A percentile compares a stretch with the other conserved stretches of the same genome.
Evolutionary conservation across 30 jellyfish, hydroid and myxozoan genomes (phyloP).

Genomic region (Aurelia coerulea): DNA sequence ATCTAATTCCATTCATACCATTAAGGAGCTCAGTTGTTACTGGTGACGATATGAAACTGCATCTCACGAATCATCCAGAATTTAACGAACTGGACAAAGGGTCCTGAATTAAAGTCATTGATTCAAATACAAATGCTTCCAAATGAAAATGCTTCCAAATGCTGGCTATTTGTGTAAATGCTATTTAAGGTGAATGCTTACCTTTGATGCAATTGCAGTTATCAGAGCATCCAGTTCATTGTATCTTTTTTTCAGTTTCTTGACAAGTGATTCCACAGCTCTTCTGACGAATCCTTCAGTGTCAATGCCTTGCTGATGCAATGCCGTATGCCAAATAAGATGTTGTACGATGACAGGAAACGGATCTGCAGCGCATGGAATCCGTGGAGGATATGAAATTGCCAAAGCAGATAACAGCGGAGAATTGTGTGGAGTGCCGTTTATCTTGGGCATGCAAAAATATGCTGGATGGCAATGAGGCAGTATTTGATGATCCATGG

Average conservation of each 20-base stretch:
- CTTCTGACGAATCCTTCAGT: slow-evolving; percentile 86
- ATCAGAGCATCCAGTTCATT: slow-evolving; percentile 94
- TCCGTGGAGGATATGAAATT: slow-evolving; percentile 85
- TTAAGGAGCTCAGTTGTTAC: too few relatives aligned
- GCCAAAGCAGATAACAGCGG: slow-evolving; percentile 82
- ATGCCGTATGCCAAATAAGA: slow-evolving; percentile 82
- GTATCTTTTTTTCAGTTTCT: slow-evolving; percentile 94
- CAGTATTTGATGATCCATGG: slow-evolving; percentile 58
- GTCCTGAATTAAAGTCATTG: too few relatives aligned
- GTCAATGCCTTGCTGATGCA: slow-evolving; percentile 86
- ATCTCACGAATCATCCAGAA: too few relatives aligned
- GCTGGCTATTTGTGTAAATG: too few relatives aligned
- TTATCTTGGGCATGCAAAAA: slow-evolving; percentile 71
- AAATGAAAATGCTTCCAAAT: too few relatives aligned
- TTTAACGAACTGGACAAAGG: too few relatives aligned
- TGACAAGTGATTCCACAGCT: slow-evolving; percentile 96
- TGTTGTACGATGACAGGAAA: slow-evolving; percentile 96
- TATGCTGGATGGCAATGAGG: slow-evolving; percentile 63
- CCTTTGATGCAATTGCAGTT: slow-evolving; percentile 87
- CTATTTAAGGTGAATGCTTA: background rate
- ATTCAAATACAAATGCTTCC: too few relatives aligned
- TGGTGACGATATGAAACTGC: too few relatives aligned
- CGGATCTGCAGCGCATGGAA: slow-evolving; percentile 99
- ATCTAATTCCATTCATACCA: too few relatives aligned
- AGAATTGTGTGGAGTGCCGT: slow-evolving; percentile 79